A percentile compares a stretch with the other conserved stretches of the same genome.
Conservation (phyloP, 2,888 invertebrate species). For the Patella caerulea region DNA sequence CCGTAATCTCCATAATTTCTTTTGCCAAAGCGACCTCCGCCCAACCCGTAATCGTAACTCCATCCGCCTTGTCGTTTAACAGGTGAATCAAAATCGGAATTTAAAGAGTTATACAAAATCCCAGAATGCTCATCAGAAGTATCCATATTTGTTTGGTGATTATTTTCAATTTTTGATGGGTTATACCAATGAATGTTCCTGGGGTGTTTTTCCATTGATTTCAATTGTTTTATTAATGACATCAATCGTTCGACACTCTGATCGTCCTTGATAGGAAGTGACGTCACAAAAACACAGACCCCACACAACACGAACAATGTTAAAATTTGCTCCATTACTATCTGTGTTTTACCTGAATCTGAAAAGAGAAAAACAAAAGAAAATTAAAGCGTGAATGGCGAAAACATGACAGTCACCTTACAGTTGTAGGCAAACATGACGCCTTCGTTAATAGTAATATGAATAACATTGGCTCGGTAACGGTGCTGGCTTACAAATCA, state of each 20-base stretch:
- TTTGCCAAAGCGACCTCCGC: constrained; percentile 68
- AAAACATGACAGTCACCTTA: too few species aligned
- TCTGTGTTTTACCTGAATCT: constrained; percentile 2
- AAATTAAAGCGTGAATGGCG: too few species aligned
- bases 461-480: too few species aligned
- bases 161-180: not conserved
- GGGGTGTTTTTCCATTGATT: constrained; percentile 14
- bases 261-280: constrained; percentile 22
- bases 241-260: constrained; percentile 15
- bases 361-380: not conserved
- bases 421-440: too few species aligned
- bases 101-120: constrained; percentile 11
- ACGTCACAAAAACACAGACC: constrained; percentile 20
- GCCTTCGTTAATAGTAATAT: too few species aligned
- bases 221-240: constrained; percentile 22
- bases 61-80: constrained; percentile 63
- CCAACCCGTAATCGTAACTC: constrained; percentile 69
- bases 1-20: constrained; percentile 57
- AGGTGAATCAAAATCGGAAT: constrained; percentile 33
- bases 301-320: not conserved
- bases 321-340: not conserved
- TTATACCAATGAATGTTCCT: not conserved
- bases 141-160: not conserved
- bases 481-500: too few species aligned
- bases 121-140: constrained; percentile 5